A percentile compares a stretch with the other conserved stretches of the same genome.
Conservation (phyloP, 2,888 invertebrate genomes). For the Aphodius sticticus region DNA sequence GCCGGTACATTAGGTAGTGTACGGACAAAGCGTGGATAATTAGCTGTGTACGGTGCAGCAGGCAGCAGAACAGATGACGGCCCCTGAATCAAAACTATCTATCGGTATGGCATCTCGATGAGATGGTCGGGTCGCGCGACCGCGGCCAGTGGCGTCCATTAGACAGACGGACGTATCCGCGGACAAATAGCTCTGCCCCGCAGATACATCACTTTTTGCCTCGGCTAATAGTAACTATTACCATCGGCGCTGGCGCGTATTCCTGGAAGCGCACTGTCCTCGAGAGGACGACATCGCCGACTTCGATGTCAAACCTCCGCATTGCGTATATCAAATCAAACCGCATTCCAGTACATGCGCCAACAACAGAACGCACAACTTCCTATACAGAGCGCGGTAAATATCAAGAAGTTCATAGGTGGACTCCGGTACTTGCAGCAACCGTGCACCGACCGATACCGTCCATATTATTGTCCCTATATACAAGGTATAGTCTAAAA, state of each 20-base stretch:
- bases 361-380: neutral
- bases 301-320: slow-evolving; percentile 34
- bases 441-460: no score
- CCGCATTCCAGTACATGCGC: slow-evolving; percentile 39
- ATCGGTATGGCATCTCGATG: neutral
- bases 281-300: slow-evolving; percentile 21
- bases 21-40: no score
- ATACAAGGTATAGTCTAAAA: no score
- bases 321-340: slow-evolving; percentile 41
- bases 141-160: slow-evolving; percentile 15
- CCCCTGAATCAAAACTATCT: neutral
- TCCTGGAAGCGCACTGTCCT: slow-evolving; percentile 30
- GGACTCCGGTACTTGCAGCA: no score
- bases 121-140: neutral
- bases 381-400: neutral
- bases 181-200: slow-evolving; percentile 23
- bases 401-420: neutral
- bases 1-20: no score
- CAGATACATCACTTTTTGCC: slow-evolving; percentile 14
- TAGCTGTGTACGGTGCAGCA: neutral
- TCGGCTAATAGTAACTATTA: slow-evolving; percentile 19
- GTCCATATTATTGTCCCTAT: no score
- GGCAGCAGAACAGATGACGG: neutral
- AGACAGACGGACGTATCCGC: slow-evolving; percentile 4
- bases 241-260: slow-evolving; percentile 20